Percentiles rank a stretch among this genome's conserved stretches.
Evolutionary conservation across 2,797 vertebrate genomes (phyloP).

Genomic region (Pterois miles): DNA sequence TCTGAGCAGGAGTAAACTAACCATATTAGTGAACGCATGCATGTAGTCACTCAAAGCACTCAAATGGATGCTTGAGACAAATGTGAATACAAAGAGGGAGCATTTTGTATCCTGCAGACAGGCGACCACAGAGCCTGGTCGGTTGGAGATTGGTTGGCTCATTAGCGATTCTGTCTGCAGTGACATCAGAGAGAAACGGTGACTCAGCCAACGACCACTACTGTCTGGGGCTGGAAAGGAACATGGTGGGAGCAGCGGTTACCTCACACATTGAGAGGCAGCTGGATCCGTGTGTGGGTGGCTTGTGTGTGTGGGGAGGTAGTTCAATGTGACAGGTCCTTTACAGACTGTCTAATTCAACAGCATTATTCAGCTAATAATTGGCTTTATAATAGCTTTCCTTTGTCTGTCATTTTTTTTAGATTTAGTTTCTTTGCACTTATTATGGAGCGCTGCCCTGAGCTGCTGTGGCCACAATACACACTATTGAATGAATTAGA

Average conservation of each 20-base stretch:
- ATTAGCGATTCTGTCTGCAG: slow-evolving; percentile 63
- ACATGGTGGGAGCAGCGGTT: slow-evolving; percentile 26
- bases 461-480: slow-evolving; percentile 3
- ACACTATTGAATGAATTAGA: not conserved
- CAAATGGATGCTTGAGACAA: not conserved
- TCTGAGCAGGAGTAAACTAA: not conserved
- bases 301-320: not conserved
- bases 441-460: not conserved
- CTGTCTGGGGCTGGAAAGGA: slow-evolving; percentile 31
- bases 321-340: slow-evolving; percentile 22
- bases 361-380: slow-evolving; percentile 24
- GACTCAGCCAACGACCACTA: slow-evolving; percentile 51
- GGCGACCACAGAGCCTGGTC: not conserved
- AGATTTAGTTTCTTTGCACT: not conserved
- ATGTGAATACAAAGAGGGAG: not conserved
- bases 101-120: not conserved
- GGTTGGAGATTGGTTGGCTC: slow-evolving; percentile 29
- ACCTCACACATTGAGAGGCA: slow-evolving; percentile 27
- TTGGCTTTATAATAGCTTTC: slow-evolving; percentile 22
- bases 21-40: not conserved
- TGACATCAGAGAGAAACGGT: slow-evolving; percentile 53
- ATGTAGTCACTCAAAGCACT: slow-evolving; percentile 3
- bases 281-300: slow-evolving; percentile 11
- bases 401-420: not conserved
- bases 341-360: slow-evolving; percentile 5